Percentiles rank a stretch among this genome's conserved stretches.
Conservation (phyloP, 1,140 invertebrate genomes). For the Belonocnema kinseyi region DNA sequence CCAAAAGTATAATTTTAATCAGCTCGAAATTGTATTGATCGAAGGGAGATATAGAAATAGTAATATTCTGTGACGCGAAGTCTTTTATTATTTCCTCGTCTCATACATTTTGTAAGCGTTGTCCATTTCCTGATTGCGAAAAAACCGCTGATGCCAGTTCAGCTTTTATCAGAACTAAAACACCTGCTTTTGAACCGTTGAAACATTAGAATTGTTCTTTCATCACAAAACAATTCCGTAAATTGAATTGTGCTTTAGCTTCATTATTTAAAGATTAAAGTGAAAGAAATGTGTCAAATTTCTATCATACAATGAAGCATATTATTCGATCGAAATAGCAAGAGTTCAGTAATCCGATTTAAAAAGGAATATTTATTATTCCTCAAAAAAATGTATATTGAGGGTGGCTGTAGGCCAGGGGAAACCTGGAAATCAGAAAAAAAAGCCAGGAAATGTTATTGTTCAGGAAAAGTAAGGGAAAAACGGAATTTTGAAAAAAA, state of each 20-base stretch:
- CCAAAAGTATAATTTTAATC: neutral
- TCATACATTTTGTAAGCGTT: conserved; percentile 22
- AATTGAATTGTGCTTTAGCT: neutral
- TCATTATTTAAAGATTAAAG: neutral
- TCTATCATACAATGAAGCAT: no score
- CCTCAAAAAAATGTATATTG: no score
- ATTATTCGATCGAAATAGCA: no score
- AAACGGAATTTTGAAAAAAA: no score
- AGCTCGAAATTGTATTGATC: neutral
- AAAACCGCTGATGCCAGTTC: conserved; percentile 25
- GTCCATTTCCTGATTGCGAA: conserved; percentile 28
- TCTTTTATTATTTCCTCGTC: conserved; percentile 28
- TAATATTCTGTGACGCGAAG: conserved; percentile 11
- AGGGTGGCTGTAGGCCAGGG: no score
- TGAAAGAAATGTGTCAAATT: no score
- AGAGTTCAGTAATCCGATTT: no score
- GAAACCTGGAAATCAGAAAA: no score
- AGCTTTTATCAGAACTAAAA: conserved; percentile 22
- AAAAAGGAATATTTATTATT: no score
- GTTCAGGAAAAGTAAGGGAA: no score
- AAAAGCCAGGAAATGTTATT: no score
- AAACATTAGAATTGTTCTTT: conserved; percentile 5
- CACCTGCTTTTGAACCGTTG: conserved; percentile 14
- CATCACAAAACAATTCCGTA: conserved; percentile 16
- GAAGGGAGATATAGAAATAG: neutral